Conservation (phyloP, 2,888 invertebrate species). For the Ceriagrion tenellum region DNA sequence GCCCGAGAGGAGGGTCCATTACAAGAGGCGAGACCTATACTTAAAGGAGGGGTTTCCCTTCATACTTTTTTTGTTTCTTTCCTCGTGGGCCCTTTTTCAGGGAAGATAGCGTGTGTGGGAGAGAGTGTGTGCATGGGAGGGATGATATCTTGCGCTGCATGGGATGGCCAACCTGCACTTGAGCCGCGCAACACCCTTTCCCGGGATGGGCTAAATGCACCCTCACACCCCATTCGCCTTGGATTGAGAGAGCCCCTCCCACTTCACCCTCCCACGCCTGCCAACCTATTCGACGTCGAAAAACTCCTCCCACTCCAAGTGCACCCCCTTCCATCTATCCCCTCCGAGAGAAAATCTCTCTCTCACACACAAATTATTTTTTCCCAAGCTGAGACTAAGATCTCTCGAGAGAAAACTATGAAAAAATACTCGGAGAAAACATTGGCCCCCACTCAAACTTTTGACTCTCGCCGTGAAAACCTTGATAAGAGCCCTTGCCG, state of each 20-base stretch:
- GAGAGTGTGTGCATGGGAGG: not conserved
- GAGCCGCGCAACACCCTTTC: not conserved
- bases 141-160: too few species aligned
- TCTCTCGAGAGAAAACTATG: too few species aligned
- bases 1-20: conserved; percentile 41
- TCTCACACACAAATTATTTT: not conserved
- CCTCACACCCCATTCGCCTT: not conserved
- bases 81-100: not conserved
- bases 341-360: not conserved
- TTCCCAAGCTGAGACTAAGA: too few species aligned
- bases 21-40: conserved; percentile 67
- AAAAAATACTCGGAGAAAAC: too few species aligned
- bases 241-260: not conserved
- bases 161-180: not conserved
- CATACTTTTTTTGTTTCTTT: not conserved
- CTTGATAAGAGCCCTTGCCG: too few species aligned
- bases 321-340: not conserved
- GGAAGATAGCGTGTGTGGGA: not conserved
- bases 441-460: too few species aligned
- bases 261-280: not conserved
- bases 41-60: not conserved
- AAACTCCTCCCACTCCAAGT: not conserved
- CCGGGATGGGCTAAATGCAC: not conserved
- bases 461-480: too few species aligned
- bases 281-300: not conserved